Percentiles rank a stretch among this genome's conserved stretches.
phyloP scores from a whole-genome alignment of 2,113 vertebrate species.

The Emydocephalus ijimae region DNA sequence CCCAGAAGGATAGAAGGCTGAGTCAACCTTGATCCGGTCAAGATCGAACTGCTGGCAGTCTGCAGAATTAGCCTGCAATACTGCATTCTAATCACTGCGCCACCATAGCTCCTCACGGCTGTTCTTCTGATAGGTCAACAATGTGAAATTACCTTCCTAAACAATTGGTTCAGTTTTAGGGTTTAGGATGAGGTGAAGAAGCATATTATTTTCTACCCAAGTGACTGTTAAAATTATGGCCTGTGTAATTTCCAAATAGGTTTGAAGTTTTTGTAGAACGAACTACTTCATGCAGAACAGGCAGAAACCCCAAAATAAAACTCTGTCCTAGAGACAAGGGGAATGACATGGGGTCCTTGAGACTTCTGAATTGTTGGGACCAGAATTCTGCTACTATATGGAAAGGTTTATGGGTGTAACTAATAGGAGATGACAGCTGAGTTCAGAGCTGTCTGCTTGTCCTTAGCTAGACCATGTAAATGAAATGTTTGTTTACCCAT shows the following conservation, averaged over 20 bases:
- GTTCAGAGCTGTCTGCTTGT: constrained; percentile 64
- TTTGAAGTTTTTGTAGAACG: background rate
- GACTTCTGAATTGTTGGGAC: constrained; percentile 58
- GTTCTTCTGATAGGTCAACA: background rate
- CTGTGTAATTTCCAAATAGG: fast-evolving
- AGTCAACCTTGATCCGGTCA: background rate
- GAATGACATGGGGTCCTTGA: constrained; percentile 28
- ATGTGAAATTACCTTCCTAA: background rate
- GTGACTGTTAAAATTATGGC: background rate
- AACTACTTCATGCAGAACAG: background rate
- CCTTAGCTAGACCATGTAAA: constrained; percentile 66
- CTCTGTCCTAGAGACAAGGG: constrained; percentile 5
- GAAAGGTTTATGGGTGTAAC: constrained; percentile 66
- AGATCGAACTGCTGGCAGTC: background rate
- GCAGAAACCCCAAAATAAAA: background rate
- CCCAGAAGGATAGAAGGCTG: background rate
- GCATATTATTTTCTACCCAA: background rate
- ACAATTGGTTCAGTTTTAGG: background rate
- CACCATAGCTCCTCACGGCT: background rate
- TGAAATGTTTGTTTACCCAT: constrained; percentile 69
- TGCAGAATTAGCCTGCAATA: background rate
- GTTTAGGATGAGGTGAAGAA: background rate
- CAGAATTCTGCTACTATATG: constrained; percentile 50
- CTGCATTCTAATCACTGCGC: background rate
- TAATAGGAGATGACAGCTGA: constrained; percentile 71